Conservation (phyloP, 2,797 vertebrate genomes). For the Phyllotis vaccarum region DNA sequence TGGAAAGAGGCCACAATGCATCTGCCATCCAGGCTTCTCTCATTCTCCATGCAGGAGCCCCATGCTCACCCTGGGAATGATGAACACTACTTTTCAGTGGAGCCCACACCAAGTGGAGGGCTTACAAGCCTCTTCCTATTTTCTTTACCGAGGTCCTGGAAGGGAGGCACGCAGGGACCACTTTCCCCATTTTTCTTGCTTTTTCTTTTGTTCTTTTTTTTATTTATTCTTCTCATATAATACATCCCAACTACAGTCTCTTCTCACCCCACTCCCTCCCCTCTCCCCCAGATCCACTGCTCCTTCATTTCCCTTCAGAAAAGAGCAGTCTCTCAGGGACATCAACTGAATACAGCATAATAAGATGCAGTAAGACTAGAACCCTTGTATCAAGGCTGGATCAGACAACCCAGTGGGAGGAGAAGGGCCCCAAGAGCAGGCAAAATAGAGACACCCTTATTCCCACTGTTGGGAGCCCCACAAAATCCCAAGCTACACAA, state of each 20-base stretch:
- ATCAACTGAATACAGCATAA: not conserved
- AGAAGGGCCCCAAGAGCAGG: not conserved
- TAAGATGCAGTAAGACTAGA: not conserved
- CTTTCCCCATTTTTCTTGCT: not conserved
- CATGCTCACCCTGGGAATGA: not conserved
- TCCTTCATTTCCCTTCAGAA: not conserved
- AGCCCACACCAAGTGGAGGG: not conserved
- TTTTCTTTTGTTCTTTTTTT: not conserved
- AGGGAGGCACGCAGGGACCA: not conserved
- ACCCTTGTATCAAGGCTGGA: not conserved
- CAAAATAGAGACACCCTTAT: not conserved
- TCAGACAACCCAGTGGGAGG: too few species aligned
- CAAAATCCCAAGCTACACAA: not conserved
- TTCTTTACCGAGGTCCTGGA: not conserved
- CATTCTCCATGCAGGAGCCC: not conserved
- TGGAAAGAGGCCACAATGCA: not conserved
- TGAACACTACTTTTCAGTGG: not conserved
- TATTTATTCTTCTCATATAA: not conserved
- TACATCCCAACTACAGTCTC: not conserved
- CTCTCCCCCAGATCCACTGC: not conserved
- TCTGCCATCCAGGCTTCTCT: not conserved
- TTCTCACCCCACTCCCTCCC: not conserved
- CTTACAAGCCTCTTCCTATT: not conserved
- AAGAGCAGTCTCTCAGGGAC: not conserved
- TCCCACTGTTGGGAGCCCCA: not conserved